These are phyloP conservation scores for Florisuga fusca DNA, from an alignment of 2,797 vertebrate species.

Conservation along the genomic window DNA sequence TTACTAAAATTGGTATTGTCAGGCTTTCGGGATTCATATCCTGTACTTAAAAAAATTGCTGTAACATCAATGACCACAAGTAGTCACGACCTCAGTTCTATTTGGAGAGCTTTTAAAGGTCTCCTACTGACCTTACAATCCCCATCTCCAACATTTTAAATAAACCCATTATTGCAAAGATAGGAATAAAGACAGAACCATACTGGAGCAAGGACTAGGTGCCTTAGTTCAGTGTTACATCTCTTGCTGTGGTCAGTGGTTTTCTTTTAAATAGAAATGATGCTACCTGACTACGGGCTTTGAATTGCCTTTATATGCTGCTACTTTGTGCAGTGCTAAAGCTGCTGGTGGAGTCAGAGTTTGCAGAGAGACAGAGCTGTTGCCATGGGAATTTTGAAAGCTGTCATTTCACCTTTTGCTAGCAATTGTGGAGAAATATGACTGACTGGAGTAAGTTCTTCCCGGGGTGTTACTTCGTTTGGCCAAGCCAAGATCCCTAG, in stretches of 20 bases:
- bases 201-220: neutral
- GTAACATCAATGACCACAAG: constrained; percentile 30
- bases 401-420: neutral
- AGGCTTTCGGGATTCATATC: constrained; percentile 36
- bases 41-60: constrained; percentile 25
- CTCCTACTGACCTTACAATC: constrained; percentile 48
- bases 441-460: neutral
- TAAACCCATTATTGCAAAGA: neutral
- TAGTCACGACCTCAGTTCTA: constrained; percentile 34
- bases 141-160: constrained; percentile 2
- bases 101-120: constrained; percentile 61
- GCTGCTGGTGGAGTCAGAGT: neutral
- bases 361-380: constrained; percentile 28
- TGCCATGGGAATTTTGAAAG: constrained; percentile 66
- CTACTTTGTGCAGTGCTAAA: neutral
- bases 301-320: neutral
- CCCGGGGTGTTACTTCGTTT: neutral
- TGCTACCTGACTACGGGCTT: neutral
- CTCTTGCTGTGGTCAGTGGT: neutral
- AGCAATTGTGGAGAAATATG: neutral
- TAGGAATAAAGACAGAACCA: neutral
- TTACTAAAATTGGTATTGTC: constrained; percentile 42
- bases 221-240: neutral
- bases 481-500: accelerated
- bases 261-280: neutral